Base-by-base conservation (phyloP, 2,113 vertebrate genomes). In the Pteropus alecto region DNA sequence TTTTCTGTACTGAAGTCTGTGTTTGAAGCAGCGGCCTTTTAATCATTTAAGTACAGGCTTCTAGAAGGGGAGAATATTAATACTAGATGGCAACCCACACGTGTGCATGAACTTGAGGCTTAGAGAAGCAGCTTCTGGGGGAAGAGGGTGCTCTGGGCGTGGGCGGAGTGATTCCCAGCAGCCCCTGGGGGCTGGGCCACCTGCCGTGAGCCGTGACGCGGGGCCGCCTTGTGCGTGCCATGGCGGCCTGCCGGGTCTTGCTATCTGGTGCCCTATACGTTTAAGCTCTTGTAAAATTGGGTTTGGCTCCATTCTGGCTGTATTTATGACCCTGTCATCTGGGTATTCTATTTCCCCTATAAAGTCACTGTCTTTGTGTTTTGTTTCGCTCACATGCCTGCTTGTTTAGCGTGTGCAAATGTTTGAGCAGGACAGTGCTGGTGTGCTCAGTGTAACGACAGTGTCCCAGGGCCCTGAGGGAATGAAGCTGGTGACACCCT, bases 171-270 rank as follows among this genome's bases (percentile, higher is more conserved):
- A 51, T 14, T 51, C 48, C 48, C 48, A 51, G 48, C 48, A 51
- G 48, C 48, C 48, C 21, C 21, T 3, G 22, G 8, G 58, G 8
- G 58, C 58, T 9, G 58, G 21, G 56, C 21, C 56, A 24, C 19
- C 21, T 2, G 46, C 46, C 10, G 11, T 1, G 11, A 46, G 46
- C 46, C 38, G 38, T 38, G 38, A 38, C 38, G 2, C 10, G 11
- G 46, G 43, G 6, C 7, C 43, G 46, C 46, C 56, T 22, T 22
- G 56, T 9, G 16, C 12, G 30, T 11, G 74, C 30, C 28, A 21
- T 16, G 22, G 74, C 9, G 0, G 2, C 8, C 8, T 0, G 16
- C 70, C 6, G 2, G 2, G 2, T 5, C 21, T 0, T 11, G 2
- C 19, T 19, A 1, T 24, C 41, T 33, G 2, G 0, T 1, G 3